Evolutionary conservation across 2,113 vertebrate species (phyloP).

Genomic region (Pyrgilauda ruficollis): DNA sequence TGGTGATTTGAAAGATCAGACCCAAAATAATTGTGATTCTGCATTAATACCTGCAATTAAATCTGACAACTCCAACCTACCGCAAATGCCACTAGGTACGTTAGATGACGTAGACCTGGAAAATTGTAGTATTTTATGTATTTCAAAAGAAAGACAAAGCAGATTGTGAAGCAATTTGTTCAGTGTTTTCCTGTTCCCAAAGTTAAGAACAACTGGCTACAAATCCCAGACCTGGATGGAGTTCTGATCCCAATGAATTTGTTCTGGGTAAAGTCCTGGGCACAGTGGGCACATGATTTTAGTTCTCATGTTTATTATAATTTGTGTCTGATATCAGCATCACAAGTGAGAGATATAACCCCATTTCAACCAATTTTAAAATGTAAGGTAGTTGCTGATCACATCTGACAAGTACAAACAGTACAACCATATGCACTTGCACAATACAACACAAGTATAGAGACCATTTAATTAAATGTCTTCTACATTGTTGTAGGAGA

Average conservation of each 20-base stretch:
- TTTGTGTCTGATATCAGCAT: neutral
- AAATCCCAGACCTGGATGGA: neutral
- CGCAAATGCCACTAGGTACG: neutral
- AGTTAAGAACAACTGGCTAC: neutral
- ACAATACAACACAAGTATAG: neutral
- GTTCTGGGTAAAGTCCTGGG: neutral
- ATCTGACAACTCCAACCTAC: neutral
- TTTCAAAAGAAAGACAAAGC: neutral
- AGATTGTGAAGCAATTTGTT: neutral
- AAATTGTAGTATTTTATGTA: neutral
- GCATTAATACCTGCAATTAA: neutral
- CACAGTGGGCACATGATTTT: neutral
- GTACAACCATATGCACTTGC: neutral
- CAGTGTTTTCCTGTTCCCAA: neutral
- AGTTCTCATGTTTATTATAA: neutral
- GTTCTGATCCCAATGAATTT: neutral
- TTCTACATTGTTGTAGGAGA: neutral
- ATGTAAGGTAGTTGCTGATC: neutral
- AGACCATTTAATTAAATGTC: neutral
- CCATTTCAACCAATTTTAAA: neutral
- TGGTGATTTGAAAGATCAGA: neutral
- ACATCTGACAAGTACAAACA: neutral
- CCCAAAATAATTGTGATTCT: neutral
- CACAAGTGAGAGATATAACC: neutral
- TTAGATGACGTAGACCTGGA: neutral